Conservation (phyloP, 2,797 vertebrate species). For the Ambastaia sidthimunki region DNA sequence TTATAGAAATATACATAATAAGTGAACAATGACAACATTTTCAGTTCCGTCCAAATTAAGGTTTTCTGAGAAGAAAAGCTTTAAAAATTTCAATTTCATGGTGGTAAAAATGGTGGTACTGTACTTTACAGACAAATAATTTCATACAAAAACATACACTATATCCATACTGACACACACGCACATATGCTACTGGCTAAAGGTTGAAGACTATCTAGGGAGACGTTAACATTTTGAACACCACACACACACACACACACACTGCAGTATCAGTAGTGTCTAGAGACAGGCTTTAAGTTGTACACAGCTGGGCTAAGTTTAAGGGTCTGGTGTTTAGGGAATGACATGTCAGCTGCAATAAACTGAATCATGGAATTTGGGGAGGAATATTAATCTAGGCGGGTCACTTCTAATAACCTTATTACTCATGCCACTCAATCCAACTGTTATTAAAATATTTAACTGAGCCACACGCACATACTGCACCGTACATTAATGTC, state of each 20-base stretch:
- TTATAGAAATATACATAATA: too few relatives aligned
- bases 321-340: conserved; percentile 38
- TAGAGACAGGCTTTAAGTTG: conserved; percentile 20
- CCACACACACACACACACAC: neutral
- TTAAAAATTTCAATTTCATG: too few relatives aligned
- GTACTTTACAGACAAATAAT: neutral
- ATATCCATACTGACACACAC: conserved; percentile 7
- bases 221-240: conserved; percentile 24
- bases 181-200: conserved; percentile 31
- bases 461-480: neutral
- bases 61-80: too few relatives aligned
- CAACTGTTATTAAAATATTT: conserved; percentile 27
- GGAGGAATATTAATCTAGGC: conserved; percentile 38
- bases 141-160: neutral
- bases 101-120: too few relatives aligned
- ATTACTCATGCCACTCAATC: conserved; percentile 4
- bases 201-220: conserved; percentile 29
- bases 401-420: conserved; percentile 37
- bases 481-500: neutral
- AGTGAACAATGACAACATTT: too few relatives aligned
- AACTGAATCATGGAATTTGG: conserved; percentile 41
- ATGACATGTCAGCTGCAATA: conserved; percentile 50
- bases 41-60: too few relatives aligned
- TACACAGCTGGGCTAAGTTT: conserved; percentile 42
- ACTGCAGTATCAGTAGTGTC: conserved; percentile 1